Percentiles rank a stretch among this genome's conserved stretches.
Evolutionary conservation across 30 jellyfish, hydroid and myxozoan genomes (phyloP).

Genomic region (Sanderia malayensis): DNA sequence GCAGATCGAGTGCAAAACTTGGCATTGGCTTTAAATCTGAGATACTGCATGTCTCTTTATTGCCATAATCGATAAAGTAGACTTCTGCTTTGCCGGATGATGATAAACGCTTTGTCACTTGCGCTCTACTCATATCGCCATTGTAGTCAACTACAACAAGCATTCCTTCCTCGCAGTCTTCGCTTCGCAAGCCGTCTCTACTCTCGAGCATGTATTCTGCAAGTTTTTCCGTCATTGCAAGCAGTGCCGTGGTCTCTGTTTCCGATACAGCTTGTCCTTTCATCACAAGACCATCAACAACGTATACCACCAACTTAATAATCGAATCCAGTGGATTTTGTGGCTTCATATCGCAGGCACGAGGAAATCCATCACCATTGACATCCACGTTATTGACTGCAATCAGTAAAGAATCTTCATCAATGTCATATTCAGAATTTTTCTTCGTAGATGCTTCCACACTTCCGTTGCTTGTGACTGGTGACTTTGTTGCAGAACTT

Average conservation of each 20-base stretch:
- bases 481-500: not conserved
- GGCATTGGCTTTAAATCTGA: slow-evolving; percentile 39
- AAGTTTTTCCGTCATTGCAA: slow-evolving; percentile 31
- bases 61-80: slow-evolving; percentile 55
- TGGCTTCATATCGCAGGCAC: slow-evolving; percentile 26
- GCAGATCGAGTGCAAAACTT: slow-evolving; percentile 38
- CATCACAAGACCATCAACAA: slow-evolving; percentile 38
- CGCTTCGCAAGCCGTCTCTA: not conserved
- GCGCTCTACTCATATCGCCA: slow-evolving; percentile 55
- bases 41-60: slow-evolving; percentile 8
- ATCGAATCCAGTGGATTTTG: slow-evolving; percentile 7
- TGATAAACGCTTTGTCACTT: slow-evolving; percentile 1
- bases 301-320: slow-evolving; percentile 19
- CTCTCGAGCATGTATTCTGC: not conserved
- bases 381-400: slow-evolving; percentile 13
- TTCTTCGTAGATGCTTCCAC: not conserved
- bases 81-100: slow-evolving; percentile 24
- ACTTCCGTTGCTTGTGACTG: slow-evolving; percentile 8
- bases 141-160: slow-evolving; percentile 36
- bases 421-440: not conserved
- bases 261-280: slow-evolving; percentile 46
- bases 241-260: slow-evolving; percentile 21
- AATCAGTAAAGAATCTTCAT: slow-evolving; percentile 23
- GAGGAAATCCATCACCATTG: slow-evolving; percentile 1
- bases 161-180: slow-evolving; percentile 38